Percentiles rank a stretch among this genome's conserved stretches.
Conservation (phyloP, 2,888 invertebrate genomes). For the Dastarcus helophoroides region DNA sequence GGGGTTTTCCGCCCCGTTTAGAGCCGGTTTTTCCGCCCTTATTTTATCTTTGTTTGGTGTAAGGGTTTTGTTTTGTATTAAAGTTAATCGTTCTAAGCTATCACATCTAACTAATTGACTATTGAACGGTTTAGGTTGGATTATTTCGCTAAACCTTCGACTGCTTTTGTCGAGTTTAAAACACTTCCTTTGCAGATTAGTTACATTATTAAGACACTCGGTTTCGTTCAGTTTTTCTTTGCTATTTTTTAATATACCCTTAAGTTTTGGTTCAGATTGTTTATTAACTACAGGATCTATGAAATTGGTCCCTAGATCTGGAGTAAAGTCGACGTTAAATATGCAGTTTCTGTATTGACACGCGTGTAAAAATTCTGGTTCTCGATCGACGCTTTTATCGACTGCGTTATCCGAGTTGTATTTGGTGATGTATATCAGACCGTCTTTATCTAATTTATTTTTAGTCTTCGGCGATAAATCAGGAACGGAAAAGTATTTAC, state of each 20-base stretch:
- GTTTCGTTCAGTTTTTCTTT: constrained; percentile 22
- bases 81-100: constrained; percentile 33
- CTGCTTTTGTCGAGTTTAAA: constrained; percentile 23
- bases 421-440: constrained; percentile 15
- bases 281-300: constrained; percentile 40
- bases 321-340: constrained; percentile 35
- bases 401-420: constrained; percentile 25
- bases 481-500: constrained; percentile 28
- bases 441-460: constrained; percentile 12
- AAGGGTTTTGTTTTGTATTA: constrained; percentile 17
- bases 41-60: too few relatives aligned
- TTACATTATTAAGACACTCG: constrained; percentile 23
- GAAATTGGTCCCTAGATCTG: constrained; percentile 34
- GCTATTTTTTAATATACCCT: constrained; percentile 30
- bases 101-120: constrained; percentile 37
- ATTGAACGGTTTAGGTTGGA: constrained; percentile 38
- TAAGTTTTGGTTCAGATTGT: constrained; percentile 30
- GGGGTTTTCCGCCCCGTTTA: too few relatives aligned
- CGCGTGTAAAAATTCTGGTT: constrained; percentile 30
- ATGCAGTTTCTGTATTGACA: constrained; percentile 36
- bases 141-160: constrained; percentile 42
- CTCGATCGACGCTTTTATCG: constrained; percentile 17
- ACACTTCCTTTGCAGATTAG: constrained; percentile 19
- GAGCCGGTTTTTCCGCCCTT: too few relatives aligned
- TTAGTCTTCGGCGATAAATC: constrained; percentile 27